Percentiles rank a stretch among this genome's conserved stretches.
Evolutionary conservation across 1,140 invertebrate species (phyloP).

Genomic region (Drosophila eugracilis): DNA sequence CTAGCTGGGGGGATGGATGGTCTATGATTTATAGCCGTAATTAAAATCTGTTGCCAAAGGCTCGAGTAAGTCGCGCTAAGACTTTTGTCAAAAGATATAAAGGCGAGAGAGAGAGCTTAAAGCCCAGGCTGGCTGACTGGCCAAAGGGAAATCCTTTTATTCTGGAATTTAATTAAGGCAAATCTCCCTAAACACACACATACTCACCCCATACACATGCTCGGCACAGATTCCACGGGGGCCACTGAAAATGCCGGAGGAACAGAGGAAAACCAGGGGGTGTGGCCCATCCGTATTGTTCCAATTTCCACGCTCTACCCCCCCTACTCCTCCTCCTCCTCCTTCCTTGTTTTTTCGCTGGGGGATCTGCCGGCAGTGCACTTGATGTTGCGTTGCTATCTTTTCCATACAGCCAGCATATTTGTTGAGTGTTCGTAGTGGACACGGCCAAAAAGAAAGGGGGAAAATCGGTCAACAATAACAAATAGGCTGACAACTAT

Average conservation of each 20-base stretch:
- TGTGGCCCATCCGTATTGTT: slow-evolving; percentile 44
- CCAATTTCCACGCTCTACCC: slow-evolving; percentile 3
- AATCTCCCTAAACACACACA: slow-evolving; percentile 70
- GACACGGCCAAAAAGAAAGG: not conserved
- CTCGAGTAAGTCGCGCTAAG: slow-evolving; percentile 70
- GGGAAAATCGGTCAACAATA: slow-evolving; percentile 7
- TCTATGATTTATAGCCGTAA: slow-evolving; percentile 78
- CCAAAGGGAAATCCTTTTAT: slow-evolving; percentile 71
- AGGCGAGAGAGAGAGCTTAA: slow-evolving; percentile 60
- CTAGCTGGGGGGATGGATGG: no score
- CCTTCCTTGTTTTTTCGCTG: no score
- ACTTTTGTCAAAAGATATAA: slow-evolving; percentile 78
- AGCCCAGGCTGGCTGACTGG: no score
- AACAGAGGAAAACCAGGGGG: not conserved
- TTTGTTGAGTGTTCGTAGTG: slow-evolving; percentile 32
- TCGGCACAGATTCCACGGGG: slow-evolving; percentile 11
- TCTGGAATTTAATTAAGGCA: slow-evolving; percentile 75
- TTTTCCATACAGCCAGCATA: slow-evolving; percentile 64
- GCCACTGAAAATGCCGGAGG: slow-evolving; percentile 43
- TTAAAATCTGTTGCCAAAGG: slow-evolving; percentile 66
- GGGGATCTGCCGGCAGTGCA: slow-evolving; percentile 5
- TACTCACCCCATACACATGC: not conserved
- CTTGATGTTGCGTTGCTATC: slow-evolving; percentile 46
- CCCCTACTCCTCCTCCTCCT: not conserved
- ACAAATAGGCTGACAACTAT: slow-evolving; percentile 21